A percentile compares a stretch with the other conserved stretches of the same genome.
Conservation (phyloP, 2,888 invertebrate genomes). For the Flexamia atlantica region DNA sequence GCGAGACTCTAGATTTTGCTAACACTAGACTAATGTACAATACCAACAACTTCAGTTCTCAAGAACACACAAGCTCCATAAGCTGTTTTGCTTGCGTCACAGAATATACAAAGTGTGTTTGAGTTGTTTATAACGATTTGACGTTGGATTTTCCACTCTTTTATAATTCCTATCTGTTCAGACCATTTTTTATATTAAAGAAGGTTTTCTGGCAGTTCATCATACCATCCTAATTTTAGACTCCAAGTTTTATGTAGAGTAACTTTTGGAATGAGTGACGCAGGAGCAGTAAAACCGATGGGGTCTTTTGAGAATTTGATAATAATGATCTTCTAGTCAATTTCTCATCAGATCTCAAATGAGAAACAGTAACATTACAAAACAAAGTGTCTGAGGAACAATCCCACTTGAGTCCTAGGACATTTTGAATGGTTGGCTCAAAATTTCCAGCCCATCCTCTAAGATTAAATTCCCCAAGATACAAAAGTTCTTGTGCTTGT, state of each 20-base stretch:
- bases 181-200: constrained; percentile 39
- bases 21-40: constrained; percentile 68
- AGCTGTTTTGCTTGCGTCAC: constrained; percentile 69
- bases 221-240: constrained; percentile 59
- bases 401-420: constrained; percentile 59
- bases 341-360: neutral
- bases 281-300: constrained; percentile 66
- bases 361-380: constrained; percentile 10
- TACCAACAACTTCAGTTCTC: constrained; percentile 61
- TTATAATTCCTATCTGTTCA: neutral
- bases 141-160: neutral
- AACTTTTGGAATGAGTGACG: constrained; percentile 65
- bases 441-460: constrained; percentile 49
- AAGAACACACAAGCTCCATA: constrained; percentile 70
- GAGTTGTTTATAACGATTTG: constrained; percentile 51
- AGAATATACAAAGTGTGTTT: constrained; percentile 69
- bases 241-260: constrained; percentile 66
- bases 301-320: constrained; percentile 67
- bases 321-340: constrained; percentile 50
- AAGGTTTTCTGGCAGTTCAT: constrained; percentile 21
- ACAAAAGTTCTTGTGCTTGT: neutral
- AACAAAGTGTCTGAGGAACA: neutral
- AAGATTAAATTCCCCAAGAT: constrained; percentile 47
- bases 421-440: constrained; percentile 5
- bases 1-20: constrained; percentile 70